Conservation (phyloP, 2,888 invertebrate genomes). For the Dasysyrphus tricinctus region DNA sequence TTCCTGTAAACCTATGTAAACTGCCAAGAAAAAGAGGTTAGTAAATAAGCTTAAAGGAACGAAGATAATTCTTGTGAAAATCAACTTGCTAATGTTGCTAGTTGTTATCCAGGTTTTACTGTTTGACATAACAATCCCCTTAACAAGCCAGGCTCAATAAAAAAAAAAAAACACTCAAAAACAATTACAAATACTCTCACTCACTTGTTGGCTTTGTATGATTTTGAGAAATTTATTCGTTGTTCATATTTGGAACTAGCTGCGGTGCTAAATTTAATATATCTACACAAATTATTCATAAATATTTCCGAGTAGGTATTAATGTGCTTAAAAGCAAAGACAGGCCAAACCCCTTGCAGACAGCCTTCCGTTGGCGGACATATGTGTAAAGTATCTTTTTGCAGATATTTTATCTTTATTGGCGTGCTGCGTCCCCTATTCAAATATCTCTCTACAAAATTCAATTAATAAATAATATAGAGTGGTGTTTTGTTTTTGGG, state of each 20-base stretch:
- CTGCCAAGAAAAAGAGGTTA: no score
- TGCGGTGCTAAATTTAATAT: slow-evolving; percentile 22
- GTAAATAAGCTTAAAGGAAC: no score
- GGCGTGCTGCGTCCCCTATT: slow-evolving; percentile 49
- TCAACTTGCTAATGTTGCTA: no score
- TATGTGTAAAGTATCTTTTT: slow-evolving; percentile 57
- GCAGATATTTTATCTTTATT: slow-evolving; percentile 61
- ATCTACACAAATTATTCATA: neutral
- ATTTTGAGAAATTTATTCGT: slow-evolving; percentile 66
- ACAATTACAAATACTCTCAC: slow-evolving; percentile 50
- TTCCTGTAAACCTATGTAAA: no score
- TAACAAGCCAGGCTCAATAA: slow-evolving; percentile 25
- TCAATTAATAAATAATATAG: slow-evolving; percentile 53
- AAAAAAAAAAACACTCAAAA: slow-evolving; percentile 30
- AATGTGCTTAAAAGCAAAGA: slow-evolving; percentile 10
- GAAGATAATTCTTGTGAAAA: no score
- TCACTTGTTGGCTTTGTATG: slow-evolving; percentile 67
- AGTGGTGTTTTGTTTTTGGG: slow-evolving; percentile 24
- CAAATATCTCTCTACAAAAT: slow-evolving; percentile 13
- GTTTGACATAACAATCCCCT: slow-evolving; percentile 29
- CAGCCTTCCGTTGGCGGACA: slow-evolving; percentile 65
- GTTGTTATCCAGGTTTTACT: neutral
- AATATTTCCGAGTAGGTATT: neutral
- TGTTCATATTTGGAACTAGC: slow-evolving; percentile 32
- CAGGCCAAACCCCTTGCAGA: slow-evolving; percentile 56